Evolutionary conservation across 1,140 invertebrate genomes (phyloP), one percentile per base, ranked within the genome.

Genomic region (Conus ventricosus): DNA sequence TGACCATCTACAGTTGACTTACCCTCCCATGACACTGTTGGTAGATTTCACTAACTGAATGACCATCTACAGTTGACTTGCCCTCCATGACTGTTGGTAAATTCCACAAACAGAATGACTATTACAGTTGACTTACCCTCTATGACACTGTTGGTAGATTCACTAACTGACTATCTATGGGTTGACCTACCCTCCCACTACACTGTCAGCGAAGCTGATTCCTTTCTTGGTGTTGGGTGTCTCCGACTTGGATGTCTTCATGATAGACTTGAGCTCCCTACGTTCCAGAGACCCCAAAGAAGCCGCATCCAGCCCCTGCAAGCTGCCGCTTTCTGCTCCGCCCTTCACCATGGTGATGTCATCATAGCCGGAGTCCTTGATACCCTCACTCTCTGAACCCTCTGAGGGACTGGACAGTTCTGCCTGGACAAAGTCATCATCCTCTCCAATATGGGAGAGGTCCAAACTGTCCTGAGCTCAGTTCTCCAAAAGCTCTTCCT

Each of bases 101-200:
- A 39, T 39, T 39, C 3, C 39, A 39, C 39, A 0, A 39, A 39
- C 39, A 1, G 39, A 39, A 39, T 39, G 39, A 39, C 39, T 39
- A 0, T 39, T 1, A 39, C 0, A 3, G 3, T 39, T 39, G 39
- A 39, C 39, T 39, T 39, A 39, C 39, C 39, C 39, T 39, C 39
- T 3, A 39, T 39, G 39, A 39, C 39, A 39, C 39, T 39, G 39
- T 39, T 39, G 39, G 39, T 39, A 39, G 39, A 39, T 39, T 39
- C 39, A 39, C 39, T 39, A 39, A 39, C 39, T 39, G 39, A 39
- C 39, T 3, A 39, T 39, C 39, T 39, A 39, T 0, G 8, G 57
- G 8, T 60, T 60, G 8, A 92, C 93, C 93, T 91, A 95, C 94
- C 94, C 94, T 87, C 94, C 94, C 85, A 92, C 91, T 3, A 94